phyloP scores from a whole-genome alignment of 2,888 invertebrate genomes.

The Amiota mariae region DNA sequence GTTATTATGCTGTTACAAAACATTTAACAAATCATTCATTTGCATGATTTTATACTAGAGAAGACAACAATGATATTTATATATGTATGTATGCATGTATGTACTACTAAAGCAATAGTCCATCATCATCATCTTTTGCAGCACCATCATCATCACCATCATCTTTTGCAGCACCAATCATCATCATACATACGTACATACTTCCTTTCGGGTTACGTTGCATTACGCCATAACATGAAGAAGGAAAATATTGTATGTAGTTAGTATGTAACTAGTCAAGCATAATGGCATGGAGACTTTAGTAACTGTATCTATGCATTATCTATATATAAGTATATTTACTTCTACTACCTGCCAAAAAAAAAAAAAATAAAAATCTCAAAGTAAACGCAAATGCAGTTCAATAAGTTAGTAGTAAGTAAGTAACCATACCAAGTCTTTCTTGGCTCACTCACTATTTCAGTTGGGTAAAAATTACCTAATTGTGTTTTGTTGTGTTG shows the following conservation, averaged over 20 bases:
- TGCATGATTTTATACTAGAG: too few species aligned
- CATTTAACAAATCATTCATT: too few species aligned
- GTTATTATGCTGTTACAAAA: constrained; percentile 3
- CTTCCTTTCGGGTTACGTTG: constrained; percentile 22
- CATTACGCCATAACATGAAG: constrained; percentile 14
- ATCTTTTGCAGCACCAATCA: too few species aligned
- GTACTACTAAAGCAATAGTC: too few species aligned
- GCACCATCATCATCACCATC: background rate
- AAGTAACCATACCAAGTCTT: background rate
- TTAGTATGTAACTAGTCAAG: constrained; percentile 18
- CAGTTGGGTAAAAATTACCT: constrained; percentile 59
- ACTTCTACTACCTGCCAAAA: constrained; percentile 11
- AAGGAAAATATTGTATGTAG: background rate
- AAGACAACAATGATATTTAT: too few species aligned
- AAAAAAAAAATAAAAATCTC: background rate
- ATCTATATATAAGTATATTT: background rate
- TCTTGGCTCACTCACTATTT: background rate
- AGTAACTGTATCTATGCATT: background rate
- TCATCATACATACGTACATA: background rate
- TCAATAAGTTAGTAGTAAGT: constrained; percentile 50
- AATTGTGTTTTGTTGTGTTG: constrained; percentile 54
- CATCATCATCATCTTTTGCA: too few species aligned
- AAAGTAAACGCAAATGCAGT: constrained; percentile 42
- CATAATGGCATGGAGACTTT: background rate
- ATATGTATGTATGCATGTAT: too few species aligned